Evolutionary conservation across 2,113 vertebrate species (phyloP), one percentile per base, ranked within the genome.

Genomic region (Xenopus borealis): DNA sequence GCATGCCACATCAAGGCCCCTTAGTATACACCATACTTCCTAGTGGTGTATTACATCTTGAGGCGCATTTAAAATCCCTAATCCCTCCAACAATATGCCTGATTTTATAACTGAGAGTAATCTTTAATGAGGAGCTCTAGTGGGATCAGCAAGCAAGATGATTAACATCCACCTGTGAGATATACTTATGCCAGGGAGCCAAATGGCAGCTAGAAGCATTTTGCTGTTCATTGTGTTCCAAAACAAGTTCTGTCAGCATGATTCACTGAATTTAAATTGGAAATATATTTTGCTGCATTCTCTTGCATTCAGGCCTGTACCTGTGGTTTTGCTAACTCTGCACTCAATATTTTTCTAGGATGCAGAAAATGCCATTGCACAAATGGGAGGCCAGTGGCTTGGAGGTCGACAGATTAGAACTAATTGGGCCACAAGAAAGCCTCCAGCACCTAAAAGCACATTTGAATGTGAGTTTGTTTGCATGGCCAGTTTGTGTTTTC

Each of bases 371-470:
- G 96, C 97, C 64, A 99, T 99, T 86, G 95, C 98, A 83, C 96
- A 99, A 91, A 99, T 98, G 96, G 96, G 95, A 1, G 96, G 97
- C 2, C 97, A 99, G 86, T 99, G 97, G 97, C 93, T 99, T 64
- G 96, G 97, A 40, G 97, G 96, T 66, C 91, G 97, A 85, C 97
- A 97, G 88, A 99, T 99, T 88, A 90, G 97, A 85, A 99, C 97
- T 53, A 99, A 99, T 89, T 99, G 97, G 96, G 97, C 97, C 62
- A 98, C 96, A 6, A 92, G 96, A 89, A 98, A 99, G 87, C 97
- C 96, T 75, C 96, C 95, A 0, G 95, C 95, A 81, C 96, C 96
- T 78, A 98, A 98, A 89, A 92, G 91, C 80, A 94, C 92, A 61
- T 96, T 91, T 68, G 96, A 98, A 84, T 92, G 97, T 97, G 81